Evolutionary conservation across 2,113 vertebrate genomes (phyloP).

Genomic region (Panurus biarmicus): DNA sequence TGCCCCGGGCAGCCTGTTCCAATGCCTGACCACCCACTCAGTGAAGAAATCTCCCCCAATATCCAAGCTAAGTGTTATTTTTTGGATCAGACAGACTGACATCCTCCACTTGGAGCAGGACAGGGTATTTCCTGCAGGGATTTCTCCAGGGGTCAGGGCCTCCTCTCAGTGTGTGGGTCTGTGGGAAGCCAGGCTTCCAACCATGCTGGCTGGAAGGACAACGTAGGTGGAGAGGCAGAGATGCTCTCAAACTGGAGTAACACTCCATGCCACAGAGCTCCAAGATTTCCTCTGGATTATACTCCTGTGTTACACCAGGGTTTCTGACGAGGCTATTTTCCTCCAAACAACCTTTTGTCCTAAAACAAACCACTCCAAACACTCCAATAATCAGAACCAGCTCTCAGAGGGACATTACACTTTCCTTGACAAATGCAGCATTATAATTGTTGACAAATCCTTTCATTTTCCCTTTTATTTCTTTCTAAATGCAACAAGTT

Average conservation of each 20-base stretch:
- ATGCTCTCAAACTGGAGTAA: neutral
- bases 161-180: neutral
- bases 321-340: neutral
- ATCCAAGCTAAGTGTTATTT: neutral
- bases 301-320: neutral
- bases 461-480: neutral
- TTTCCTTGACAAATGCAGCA: neutral
- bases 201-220: neutral
- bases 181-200: neutral
- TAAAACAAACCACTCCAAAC: conserved; percentile 5
- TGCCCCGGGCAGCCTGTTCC: neutral
- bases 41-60: neutral
- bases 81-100: neutral
- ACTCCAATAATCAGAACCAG: neutral
- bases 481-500: neutral
- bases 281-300: neutral
- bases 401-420: neutral
- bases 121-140: neutral
- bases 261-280: neutral
- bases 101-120: neutral
- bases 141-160: neutral
- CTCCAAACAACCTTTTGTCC: neutral
- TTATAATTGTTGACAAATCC: neutral
- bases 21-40: neutral
- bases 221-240: neutral